Conservation (phyloP, 2,888 invertebrate genomes). For the Dicranocentrus wangi region DNA sequence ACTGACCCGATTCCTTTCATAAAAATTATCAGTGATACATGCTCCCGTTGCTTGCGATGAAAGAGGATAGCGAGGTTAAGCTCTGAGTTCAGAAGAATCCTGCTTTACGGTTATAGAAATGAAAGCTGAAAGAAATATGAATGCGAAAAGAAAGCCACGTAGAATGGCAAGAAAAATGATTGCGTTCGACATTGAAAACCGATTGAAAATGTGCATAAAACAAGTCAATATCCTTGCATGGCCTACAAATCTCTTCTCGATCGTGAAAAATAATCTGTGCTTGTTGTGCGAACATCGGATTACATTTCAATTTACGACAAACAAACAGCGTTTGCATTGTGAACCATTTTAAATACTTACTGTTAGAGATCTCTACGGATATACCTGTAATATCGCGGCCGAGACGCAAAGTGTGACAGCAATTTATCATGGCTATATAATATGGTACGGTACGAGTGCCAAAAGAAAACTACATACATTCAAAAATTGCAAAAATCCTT, state of each 20-base stretch:
- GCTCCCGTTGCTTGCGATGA: not conserved
- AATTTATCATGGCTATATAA: not conserved
- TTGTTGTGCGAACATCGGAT: conserved; percentile 2
- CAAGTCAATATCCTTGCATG: conserved; percentile 46
- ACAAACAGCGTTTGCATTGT: not conserved
- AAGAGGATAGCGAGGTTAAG: not conserved
- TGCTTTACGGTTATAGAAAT: conserved; percentile 23
- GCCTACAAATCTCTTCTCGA: conserved; percentile 41
- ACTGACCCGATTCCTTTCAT: conserved; percentile 37
- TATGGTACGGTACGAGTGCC: conserved; percentile 28
- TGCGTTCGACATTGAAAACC: conserved; percentile 14
- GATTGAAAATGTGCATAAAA: conserved; percentile 8
- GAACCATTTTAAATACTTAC: not conserved
- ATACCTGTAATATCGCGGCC: too few species aligned
- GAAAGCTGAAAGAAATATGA: not conserved
- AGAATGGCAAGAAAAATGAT: conserved; percentile 1
- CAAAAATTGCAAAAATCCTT: conserved; percentile 19
- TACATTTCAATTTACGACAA: not conserved
- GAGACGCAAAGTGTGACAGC: not conserved
- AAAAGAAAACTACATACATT: conserved; percentile 43
- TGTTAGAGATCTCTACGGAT: not conserved
- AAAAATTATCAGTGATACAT: not conserved
- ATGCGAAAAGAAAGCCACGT: not conserved
- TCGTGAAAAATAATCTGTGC: not conserved
- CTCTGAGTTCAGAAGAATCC: conserved; percentile 6